Base-by-base conservation (phyloP, 2,113 vertebrate species). In the Elachura formosa region DNA sequence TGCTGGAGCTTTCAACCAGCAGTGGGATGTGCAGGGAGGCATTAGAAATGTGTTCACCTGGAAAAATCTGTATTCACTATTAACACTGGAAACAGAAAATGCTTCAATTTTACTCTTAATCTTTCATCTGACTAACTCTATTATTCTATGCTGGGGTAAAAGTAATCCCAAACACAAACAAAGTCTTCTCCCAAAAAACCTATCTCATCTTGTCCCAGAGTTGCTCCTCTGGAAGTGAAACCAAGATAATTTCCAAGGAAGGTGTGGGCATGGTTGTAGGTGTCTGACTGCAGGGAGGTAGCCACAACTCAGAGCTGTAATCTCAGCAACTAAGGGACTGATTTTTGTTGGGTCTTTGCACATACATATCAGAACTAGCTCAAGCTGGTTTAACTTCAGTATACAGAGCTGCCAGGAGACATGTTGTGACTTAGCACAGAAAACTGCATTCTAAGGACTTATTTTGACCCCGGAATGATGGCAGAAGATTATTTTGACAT, bases 221-320 rank as follows among this genome's bases (percentile, higher is more conserved):
- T 52, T 83, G 24, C 40, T 84, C 8, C 29, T 67, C 85, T 94
- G 71, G 52, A 84, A 31, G 24, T 40, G 74, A 76, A 93, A 82
- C 5, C 28, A 58, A 79, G 34, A 59, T 51, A 22, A 59, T 87
- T 62, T 84, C 49, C 43, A 71, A 78, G 71, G 49, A 93, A 84
- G 52, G 36, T 69, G 56, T 48, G 19, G 48, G 24, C 20, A 5
- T 74, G 73, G 34, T 33, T 58, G 74, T 74, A 75, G 72, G 82
- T 91, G 72, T 91, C 88, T 96, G 88, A 91, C 76, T 45, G 41
- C n/a, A 82, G 43, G 49, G 41, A 91, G 33, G 48, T 84, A 96
- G 92, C 84, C 92, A 94, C 68, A 96, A 96, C 77, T 92, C 77
- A 54, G 62, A 81, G 41, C 36, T 89, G 56, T 83, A 92, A 89